These are phyloP conservation scores for Acromyrmex echinatior DNA, from an alignment of 1,140 invertebrate genomes.

Conservation along the genomic window DNA sequence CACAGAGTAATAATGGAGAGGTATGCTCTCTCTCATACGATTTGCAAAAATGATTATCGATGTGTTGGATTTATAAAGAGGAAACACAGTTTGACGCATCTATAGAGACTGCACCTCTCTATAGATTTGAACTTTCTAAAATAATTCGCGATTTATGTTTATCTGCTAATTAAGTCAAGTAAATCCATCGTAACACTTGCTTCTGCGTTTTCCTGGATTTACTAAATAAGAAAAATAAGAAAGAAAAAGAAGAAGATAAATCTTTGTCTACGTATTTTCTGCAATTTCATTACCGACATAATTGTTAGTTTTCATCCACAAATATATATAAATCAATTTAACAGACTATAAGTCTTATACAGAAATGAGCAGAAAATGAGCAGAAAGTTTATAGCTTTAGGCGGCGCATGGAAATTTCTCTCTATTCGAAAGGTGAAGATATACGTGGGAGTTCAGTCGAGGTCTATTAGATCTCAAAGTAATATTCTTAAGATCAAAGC, in stretches of 20 bases:
- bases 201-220: background rate
- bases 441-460: background rate
- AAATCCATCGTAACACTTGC: background rate
- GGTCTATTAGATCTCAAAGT: background rate
- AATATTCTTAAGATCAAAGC: constrained; percentile 19
- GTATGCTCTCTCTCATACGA: background rate
- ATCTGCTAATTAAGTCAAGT: background rate
- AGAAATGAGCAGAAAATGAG: constrained; percentile 5
- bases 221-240: background rate
- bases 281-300: background rate
- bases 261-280: constrained; percentile 2
- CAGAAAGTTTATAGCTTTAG: constrained; percentile 41
- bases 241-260: background rate
- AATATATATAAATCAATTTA: constrained; percentile 28
- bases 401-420: constrained; percentile 33
- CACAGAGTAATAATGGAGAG: constrained; percentile 20
- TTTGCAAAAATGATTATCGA: constrained; percentile 39
- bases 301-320: constrained; percentile 10
- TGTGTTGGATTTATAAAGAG: constrained; percentile 22
- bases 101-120: background rate
- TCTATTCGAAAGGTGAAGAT: constrained; percentile 38
- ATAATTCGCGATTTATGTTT: constrained; percentile 1
- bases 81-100: background rate
- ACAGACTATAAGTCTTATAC: background rate
- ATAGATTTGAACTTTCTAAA: constrained; percentile 2